Evolutionary conservation across 2,797 vertebrate genomes (phyloP), one percentile per base, ranked within the genome.

Genomic region (Paedocypris micromegethes): DNA sequence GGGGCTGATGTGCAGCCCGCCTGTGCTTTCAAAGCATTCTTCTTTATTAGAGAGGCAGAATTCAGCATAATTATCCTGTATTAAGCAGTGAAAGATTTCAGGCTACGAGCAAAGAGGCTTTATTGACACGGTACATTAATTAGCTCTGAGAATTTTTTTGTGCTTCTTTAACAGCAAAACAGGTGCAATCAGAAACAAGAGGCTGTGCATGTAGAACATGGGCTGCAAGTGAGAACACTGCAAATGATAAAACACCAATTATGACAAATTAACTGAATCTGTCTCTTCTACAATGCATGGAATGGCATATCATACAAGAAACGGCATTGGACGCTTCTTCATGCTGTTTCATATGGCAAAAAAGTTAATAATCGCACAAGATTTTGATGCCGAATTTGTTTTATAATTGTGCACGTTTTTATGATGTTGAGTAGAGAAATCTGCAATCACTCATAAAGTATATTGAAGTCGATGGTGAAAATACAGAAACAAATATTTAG

Each of bases 81-180:
- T 59, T 54, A 76, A 69, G 66, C 49, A 58, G 57, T 57, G 43
- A 61, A 56, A 72, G 49, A 69, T 68, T 63, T 70, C 59, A 70
- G 53, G 47, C 56, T 55, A 58, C 43, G n/a, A 47, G 50, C 40
- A 43, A 47, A 68, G 56, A 58, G 46, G 38, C 64, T 73, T 71
- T 68, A 48, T 40, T 53, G 60, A 65, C 50, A 54, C n/a, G 38
- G 38, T 51, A 47, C 52, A 54, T 70, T 67, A 70, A 71, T 77
- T 60, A 60, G 38, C 51, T 9, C 40, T 40, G 56, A 48, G 7
- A 9, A 64, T 55, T 69, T 53, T 42, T 64, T 47, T 38, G 9
- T 61, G 41, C 23, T 39, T 45, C 58, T 55, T 37, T 52, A 66
- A 5, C 40, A 23, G 47, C 60, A 64, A 52, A 64, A 5, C 68